Conservation (phyloP, 2,888 invertebrate genomes). For the Conus canariensis region DNA sequence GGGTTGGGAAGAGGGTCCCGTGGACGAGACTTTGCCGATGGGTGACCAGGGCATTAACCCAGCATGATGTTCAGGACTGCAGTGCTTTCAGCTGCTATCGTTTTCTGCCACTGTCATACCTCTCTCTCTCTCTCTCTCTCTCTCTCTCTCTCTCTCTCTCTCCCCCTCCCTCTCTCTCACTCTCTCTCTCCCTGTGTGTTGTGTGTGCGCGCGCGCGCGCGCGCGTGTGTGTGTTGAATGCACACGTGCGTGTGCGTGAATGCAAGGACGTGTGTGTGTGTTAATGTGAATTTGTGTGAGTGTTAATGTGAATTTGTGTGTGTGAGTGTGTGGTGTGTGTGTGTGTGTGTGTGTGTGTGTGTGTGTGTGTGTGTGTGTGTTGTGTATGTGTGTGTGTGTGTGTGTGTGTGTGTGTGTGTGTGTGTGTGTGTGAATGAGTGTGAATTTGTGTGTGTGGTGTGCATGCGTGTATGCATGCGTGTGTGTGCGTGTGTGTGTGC, state of each 20-base stretch:
- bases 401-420: too few relatives aligned
- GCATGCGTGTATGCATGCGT: neutral
- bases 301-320: neutral
- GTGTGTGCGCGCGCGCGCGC: neutral
- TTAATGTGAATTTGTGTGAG: neutral
- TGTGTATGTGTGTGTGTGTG: constrained; percentile 17
- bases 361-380: constrained; percentile 20
- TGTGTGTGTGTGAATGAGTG: too few relatives aligned
- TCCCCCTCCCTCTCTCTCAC: neutral
- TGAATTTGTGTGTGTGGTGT: neutral
- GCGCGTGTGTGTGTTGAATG: neutral
- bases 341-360: constrained; percentile 12
- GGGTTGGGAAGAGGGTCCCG: too few relatives aligned
- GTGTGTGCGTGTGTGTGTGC: constrained; percentile 12
- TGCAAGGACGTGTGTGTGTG: neutral
- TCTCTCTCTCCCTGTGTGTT: neutral
- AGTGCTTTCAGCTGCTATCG: neutral
- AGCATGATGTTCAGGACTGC: too few relatives aligned
- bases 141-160: constrained; percentile 11
- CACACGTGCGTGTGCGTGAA: neutral
- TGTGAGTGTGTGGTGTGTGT: constrained; percentile 16
- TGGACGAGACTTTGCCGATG: too few relatives aligned
- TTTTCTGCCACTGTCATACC: neutral
- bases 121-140: neutral
- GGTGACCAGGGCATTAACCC: too few relatives aligned